Percentiles rank a stretch among this genome's conserved stretches.
phyloP scores from a whole-genome alignment of 2,888 invertebrate genomes.

The Eilema depressum region DNA sequence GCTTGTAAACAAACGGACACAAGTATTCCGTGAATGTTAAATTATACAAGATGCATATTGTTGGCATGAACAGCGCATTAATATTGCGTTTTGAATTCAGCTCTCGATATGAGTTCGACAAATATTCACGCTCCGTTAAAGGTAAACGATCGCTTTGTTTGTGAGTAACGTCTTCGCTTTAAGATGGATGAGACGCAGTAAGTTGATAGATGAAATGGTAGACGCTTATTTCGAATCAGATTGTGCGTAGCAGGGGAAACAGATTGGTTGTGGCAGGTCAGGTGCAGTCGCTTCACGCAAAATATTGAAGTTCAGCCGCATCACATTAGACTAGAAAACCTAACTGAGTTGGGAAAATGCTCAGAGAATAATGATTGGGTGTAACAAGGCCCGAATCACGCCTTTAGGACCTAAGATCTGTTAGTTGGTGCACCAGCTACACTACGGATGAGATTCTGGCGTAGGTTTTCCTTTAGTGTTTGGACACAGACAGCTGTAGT shows the following conservation, averaged over 20 bases:
- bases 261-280: too few relatives aligned
- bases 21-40: conserved; percentile 48
- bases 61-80: conserved; percentile 56
- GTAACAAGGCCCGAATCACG: too few relatives aligned
- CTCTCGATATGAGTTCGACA: conserved; percentile 44
- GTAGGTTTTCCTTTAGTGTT: too few relatives aligned
- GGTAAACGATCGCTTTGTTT: conserved; percentile 41
- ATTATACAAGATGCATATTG: conserved; percentile 55
- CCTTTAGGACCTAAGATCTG: too few relatives aligned
- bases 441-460: too few relatives aligned
- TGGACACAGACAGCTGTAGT: background rate
- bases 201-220: background rate
- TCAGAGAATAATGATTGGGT: too few relatives aligned
- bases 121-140: conserved; percentile 38
- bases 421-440: too few relatives aligned
- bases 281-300: too few relatives aligned
- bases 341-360: too few relatives aligned
- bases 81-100: conserved; percentile 56
- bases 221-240: background rate
- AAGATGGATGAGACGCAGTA: background rate
- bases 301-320: too few relatives aligned
- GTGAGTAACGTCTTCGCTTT: background rate
- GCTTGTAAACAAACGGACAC: conserved; percentile 42
- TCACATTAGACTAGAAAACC: too few relatives aligned
- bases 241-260: too few relatives aligned